Base-by-base conservation (phyloP, 2,113 vertebrate genomes). In the Labeo catla region DNA sequence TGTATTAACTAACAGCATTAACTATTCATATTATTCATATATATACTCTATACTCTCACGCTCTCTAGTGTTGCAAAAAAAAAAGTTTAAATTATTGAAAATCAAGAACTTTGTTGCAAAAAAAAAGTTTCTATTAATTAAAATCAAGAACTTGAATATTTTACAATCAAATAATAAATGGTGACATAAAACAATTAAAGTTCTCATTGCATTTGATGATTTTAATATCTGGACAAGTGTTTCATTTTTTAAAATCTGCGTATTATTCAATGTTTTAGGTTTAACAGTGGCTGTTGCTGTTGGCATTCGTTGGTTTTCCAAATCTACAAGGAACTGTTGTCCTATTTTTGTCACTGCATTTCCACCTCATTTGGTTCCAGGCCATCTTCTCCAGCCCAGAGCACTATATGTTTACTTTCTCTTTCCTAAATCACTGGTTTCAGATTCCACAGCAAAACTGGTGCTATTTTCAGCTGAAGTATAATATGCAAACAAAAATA, bases 401-500 rank as follows among this genome's bases (percentile, higher is more conserved):
- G 57, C 50, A 7, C 47, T n/a, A 13, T 50, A 36, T 79, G 65
- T 70, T 84, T 84, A 68, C 21, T 73, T 66, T 84, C 45, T 47
- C n/a, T 21, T n/a, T 70, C 66, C 50, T 77, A 70, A 87, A 87
- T 57, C 36, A 68, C 70, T 59, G 50, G 36, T 43, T 81, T 72
- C 50, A 39, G 43, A 45, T 79, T 16, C n/a, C 13, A 50, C 65
- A 57, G 57, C 11, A 45, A 65, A 79, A 79, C 50, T 86, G 76
- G 1, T 74, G 49, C 39, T 80, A 43, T 86, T 70, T 57, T 34
- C 47, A 45, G 11, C n/a, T 49, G 0, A 10, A 8, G 36, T 50
- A 61, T 61, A 86, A 73, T 57, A 45, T 81, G 13, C 23, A 59
- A 12, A 11, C 50, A 61, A 70, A 43, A 80, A 68, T 65, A 52